Evolutionary conservation across 2,797 vertebrate genomes (phyloP), one percentile per base, ranked within the genome.

Genomic region (Falco biarmicus): DNA sequence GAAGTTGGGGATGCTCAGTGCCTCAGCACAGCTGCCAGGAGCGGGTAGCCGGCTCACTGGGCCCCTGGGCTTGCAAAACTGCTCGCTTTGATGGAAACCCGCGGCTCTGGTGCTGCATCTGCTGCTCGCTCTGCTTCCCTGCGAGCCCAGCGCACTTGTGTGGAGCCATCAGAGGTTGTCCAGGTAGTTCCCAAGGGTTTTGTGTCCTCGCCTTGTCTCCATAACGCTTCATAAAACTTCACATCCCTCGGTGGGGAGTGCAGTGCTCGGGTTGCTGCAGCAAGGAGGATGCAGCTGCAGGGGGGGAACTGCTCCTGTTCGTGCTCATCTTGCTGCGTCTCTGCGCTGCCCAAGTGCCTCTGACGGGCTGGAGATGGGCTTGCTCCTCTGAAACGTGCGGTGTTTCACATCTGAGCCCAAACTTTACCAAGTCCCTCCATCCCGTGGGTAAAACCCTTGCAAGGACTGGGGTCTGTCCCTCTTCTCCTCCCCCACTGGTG

Each of bases 251-350:
- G 8, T 9, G 31, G 5, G 24, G 56, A 20, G 8, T 17, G 39
- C 3, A 39, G 13, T 5, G 39, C 56, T 48, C 2, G 0, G 10
- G 41, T 3, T 6, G 65, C 32, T 21, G 61, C n/a, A 1, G 68
- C 2, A 2, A 43, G 57, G 57, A 25, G 56, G 66, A 11, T 21
- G 37, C 43, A 50, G 39, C 13, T 0, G 0, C 39, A 39, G 15
- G 65, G 21, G 21, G 24, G 13, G 11, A 22, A 9, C 21, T 15
- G 29, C 45, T 65, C 21, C 78, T n/a, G 6, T 17, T 69, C 22
- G 0, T 0, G 1, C 37, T n/a, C n/a, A 0, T 41, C 63, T 10
- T 1, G 7, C 21, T 0, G 22, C 34, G 6, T 9, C 21, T 22
- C 39, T 6, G 71, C 2, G 41, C 81, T 71, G 51, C 25, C 54